These are phyloP conservation scores for Epinephelus fuscoguttatus DNA, from an alignment of 2,113 vertebrate genomes.

Conservation along the genomic window DNA sequence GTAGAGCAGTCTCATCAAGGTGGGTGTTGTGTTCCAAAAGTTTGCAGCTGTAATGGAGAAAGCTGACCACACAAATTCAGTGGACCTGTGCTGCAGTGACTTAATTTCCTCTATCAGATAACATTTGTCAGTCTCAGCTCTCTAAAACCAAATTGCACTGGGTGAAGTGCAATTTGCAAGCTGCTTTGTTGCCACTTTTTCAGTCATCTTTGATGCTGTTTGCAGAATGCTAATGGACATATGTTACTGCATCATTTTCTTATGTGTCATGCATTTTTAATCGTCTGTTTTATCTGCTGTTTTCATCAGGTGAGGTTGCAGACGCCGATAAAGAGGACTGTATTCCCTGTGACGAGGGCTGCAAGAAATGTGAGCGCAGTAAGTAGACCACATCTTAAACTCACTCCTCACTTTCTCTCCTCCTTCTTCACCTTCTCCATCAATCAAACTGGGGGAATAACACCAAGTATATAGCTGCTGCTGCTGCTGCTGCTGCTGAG, in stretches of 20 bases:
- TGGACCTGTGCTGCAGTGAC: no score
- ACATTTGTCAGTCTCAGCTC: no score
- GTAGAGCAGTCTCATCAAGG: not conserved
- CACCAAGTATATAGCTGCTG: not conserved
- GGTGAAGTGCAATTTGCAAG: no score
- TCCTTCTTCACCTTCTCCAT: not conserved
- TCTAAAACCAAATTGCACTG: no score
- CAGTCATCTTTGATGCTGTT: no score
- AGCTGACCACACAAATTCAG: no score
- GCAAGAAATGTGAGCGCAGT: slow-evolving; percentile 88
- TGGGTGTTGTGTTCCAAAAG: not conserved
- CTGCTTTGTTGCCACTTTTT: no score
- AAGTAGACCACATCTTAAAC: slow-evolving; percentile 64
- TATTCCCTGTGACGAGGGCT: slow-evolving; percentile 89
- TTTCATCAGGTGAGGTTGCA: slow-evolving; percentile 84
- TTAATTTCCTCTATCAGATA: no score
- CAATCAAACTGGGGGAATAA: not conserved
- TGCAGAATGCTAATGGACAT: not conserved
- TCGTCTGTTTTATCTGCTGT: not conserved
- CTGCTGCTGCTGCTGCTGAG: not conserved
- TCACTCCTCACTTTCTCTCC: not conserved
- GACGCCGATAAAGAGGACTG: slow-evolving; percentile 85
- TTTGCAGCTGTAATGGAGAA: not conserved
- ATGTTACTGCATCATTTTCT: not conserved
- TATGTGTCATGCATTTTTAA: not conserved